phyloP scores from a whole-genome alignment of 2,113 vertebrate genomes.

The Thryonomys swinderianus region DNA sequence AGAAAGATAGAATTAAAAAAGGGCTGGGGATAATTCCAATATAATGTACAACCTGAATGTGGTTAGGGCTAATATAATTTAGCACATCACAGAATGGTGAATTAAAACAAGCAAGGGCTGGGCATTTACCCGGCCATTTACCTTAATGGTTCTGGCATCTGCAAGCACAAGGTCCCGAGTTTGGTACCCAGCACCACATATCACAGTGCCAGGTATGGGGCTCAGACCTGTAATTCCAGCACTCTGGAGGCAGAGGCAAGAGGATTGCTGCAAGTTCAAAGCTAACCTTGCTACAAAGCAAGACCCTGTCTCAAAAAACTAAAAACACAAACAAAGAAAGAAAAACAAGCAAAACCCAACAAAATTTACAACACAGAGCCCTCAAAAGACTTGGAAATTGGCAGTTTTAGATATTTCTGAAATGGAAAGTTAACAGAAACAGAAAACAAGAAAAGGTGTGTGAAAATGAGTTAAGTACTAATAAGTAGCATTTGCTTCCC shows the following conservation, averaged over 20 bases:
- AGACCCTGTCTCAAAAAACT: too few species aligned
- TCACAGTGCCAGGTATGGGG: too few species aligned
- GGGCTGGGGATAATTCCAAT: neutral
- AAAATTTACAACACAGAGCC: neutral
- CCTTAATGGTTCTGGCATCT: too few species aligned
- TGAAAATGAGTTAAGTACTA: neutral
- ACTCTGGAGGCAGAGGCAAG: too few species aligned
- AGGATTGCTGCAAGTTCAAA: too few species aligned
- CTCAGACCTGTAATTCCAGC: too few species aligned
- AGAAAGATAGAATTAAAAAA: slow-evolving; percentile 33
- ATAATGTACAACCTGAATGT: neutral
- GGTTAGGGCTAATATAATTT: neutral
- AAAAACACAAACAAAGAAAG: too few species aligned
- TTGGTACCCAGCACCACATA: too few species aligned
- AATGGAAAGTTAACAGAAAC: neutral
- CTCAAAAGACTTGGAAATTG: neutral
- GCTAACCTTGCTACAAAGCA: too few species aligned
- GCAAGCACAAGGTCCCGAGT: too few species aligned
- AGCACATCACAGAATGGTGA: neutral
- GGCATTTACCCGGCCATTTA: too few species aligned
- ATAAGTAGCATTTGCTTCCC: neutral
- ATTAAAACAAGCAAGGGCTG: neutral
- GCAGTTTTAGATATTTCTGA: neutral
- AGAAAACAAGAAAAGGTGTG: neutral
- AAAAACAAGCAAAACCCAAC: neutral